Evolutionary conservation across 1,140 invertebrate genomes (phyloP), one percentile per base, ranked within the genome.

Genomic region (Euwallacea similis): DNA sequence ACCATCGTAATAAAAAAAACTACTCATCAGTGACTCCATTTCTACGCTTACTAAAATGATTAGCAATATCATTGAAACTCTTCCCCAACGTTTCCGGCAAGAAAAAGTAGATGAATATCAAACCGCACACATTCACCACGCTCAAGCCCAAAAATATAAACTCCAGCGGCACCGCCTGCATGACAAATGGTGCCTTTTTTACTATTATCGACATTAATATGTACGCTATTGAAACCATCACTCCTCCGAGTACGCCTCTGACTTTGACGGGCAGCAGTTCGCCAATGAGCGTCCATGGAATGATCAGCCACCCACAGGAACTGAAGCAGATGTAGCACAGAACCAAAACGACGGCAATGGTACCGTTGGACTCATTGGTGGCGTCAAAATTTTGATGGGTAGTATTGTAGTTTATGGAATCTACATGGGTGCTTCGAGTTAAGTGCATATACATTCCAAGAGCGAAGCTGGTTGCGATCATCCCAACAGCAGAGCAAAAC

Each of bases 81-180:
- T 88, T 89, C 0, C 90, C 89, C 69, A 90, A 86, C 0, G 91
- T 93, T 83, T 93, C 92, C 2, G 91, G 91, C 16, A 93, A 78
- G 66, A 87, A 86, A 43, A 89, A 81, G 63, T 85, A 87, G 16
- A 89, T 80, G 75, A 90, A 87, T 11, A 84, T 69, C 13, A 86
- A 80, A 8, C 86, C 85, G 7, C 87, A n/a, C 7, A 87, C 75
- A 50, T 89, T 89, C 7, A 86, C 81, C 6, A 82, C 79, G 33
- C 86, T 84, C 77, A 90, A 90, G 55, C 88, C 81, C 75, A 86
- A 87, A 81, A 92, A 93, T 6, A 87, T 77, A 8, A 79, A 83
- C 44, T 84, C 81, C 7, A 85, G 77, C 1, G 85, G 85, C 42
- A 89, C 77, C 0, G 74, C 16, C 10, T 83, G 76, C 10, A 88